Evolutionary conservation across 2,888 invertebrate genomes (phyloP), one percentile per base, ranked within the genome.

Genomic region (Dicyrtoma fusca): DNA sequence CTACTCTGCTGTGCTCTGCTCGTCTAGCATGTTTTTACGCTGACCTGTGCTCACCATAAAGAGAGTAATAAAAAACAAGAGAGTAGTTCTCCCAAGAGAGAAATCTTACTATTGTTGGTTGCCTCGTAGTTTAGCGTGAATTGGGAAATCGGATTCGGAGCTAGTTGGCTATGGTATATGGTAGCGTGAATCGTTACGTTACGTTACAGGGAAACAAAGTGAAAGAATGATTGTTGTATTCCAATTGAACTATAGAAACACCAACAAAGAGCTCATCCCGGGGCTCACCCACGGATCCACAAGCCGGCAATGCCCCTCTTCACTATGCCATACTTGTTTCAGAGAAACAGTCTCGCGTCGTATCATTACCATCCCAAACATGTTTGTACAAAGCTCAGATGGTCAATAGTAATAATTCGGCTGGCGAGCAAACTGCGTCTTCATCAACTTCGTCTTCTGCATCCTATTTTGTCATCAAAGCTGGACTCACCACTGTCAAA

Each of bases 261-360:
- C 83, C 84, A 19, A 82, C 83, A 19, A 82, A 82, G 70, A 81
- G 81, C 14, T 76, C 80, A 21, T 80, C 81, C 45, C 73, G 84
- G 85, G 80, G 88, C 47, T 79, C 79, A 21, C 78, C 79, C 10
- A 77, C 78, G 1, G 76, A 77, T 51, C 74, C 75, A 66, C 47
- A 74, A 10, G 74, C 72, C 23, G 59, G 74, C 45, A 71, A 66
- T 49, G 89, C 89, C 81, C 95, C 96, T 86, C 88, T 93, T 78
- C 97, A 97, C 88, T 95, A 93, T 85, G 92, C 93, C 78, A 94
- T 95, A 69, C 89, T 97, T 81, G 92, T 92, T 77, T 95, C 95
- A 74, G 97, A 97, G 86, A 96, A 95, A 86, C 94, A 97, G 87
- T 95, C 94, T 76, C 88, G 94, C 82, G 93, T 97, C 77, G 91